Evolutionary conservation across 2,888 invertebrate genomes (phyloP).

Genomic region (Sceliomorpha sp.): DNA sequence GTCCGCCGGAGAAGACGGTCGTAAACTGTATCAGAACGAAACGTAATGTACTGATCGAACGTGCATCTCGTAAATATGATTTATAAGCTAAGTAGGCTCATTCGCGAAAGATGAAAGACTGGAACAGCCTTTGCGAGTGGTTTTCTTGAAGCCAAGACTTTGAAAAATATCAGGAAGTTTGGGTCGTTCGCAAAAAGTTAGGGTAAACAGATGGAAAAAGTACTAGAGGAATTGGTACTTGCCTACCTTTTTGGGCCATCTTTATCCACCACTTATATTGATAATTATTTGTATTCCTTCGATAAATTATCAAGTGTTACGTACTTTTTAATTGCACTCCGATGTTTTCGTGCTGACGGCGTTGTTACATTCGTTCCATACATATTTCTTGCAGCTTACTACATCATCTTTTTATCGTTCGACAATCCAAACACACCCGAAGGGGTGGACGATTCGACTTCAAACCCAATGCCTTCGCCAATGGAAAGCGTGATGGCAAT

Average conservation of each 20-base stretch:
- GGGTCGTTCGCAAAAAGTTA: no score
- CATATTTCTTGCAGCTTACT: slow-evolving; percentile 86
- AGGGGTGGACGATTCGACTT: slow-evolving; percentile 89
- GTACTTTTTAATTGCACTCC: no score
- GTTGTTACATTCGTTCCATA: no score
- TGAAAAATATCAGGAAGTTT: no score
- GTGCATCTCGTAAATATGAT: slow-evolving; percentile 19
- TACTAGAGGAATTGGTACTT: no score
- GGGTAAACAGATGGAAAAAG: no score
- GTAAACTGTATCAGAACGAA: slow-evolving; percentile 5
- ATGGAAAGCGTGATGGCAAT: slow-evolving; percentile 98
- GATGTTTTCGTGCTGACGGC: no score
- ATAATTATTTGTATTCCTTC: no score
- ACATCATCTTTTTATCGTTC: slow-evolving; percentile 93
- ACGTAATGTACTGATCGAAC: neutral
- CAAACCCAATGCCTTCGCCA: slow-evolving; percentile 94
- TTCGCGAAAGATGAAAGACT: neutral
- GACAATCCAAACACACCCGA: slow-evolving; percentile 92
- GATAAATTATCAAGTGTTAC: no score
- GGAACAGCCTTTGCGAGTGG: neutral
- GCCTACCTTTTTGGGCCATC: no score
- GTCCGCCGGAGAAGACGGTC: neutral
- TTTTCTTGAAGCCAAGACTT: no score
- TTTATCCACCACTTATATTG: no score
- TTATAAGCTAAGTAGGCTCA: neutral